These are phyloP conservation scores for Pinctada fucata DNA, from an alignment of 2,888 invertebrate genomes.

Conservation along the genomic window DNA sequence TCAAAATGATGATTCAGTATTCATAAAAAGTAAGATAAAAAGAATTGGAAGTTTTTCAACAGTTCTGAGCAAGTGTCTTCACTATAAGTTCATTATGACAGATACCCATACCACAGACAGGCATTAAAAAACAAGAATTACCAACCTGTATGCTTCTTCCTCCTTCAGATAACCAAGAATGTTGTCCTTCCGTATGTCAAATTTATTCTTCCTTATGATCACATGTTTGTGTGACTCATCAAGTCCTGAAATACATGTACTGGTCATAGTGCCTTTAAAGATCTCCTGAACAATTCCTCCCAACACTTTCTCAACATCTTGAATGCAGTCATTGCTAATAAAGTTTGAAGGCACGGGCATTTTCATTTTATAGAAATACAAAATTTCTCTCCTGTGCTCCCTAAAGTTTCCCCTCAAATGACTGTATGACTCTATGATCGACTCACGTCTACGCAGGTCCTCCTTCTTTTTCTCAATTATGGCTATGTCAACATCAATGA, in stretches of 20 bases:
- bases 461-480: conserved; percentile 41
- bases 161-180: conserved; percentile 48
- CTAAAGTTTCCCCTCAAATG: conserved; percentile 8
- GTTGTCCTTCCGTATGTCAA: conserved; percentile 40
- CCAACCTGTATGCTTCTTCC: conserved; percentile 57
- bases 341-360: not conserved
- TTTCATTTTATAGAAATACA: conserved; percentile 19
- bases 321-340: not conserved
- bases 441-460: not conserved
- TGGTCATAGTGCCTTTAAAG: not conserved
- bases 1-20: not conserved
- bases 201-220: conserved; percentile 38
- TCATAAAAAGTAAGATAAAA: too few species aligned
- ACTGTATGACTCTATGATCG: not conserved
- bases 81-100: too few species aligned
- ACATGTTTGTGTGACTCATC: conserved; percentile 16
- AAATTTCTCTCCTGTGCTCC: not conserved
- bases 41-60: too few species aligned
- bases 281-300: conserved; percentile 7
- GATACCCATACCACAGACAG: too few species aligned
- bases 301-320: not conserved
- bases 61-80: too few species aligned
- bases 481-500: conserved; percentile 46
- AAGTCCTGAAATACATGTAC: not conserved
- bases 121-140: not conserved